Conservation (phyloP, 1,140 invertebrate species). For the Formica selysi region DNA sequence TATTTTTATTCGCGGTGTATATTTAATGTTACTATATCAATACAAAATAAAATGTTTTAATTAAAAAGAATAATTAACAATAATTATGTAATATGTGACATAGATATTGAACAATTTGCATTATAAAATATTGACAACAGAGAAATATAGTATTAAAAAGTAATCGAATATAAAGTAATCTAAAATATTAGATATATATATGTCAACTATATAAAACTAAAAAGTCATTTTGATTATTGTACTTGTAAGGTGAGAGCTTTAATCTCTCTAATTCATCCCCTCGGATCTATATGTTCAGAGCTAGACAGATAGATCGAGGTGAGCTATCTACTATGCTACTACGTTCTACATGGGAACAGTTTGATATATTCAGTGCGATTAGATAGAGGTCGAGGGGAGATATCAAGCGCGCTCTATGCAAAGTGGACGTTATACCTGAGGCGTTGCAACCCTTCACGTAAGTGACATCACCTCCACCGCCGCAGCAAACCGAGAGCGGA, state of each 20-base stretch:
- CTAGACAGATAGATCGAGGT: background rate
- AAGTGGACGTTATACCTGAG: slow-evolving; percentile 64
- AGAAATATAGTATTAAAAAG: background rate
- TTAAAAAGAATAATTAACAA: background rate
- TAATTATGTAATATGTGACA: background rate
- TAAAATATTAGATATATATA: background rate
- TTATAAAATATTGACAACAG: background rate
- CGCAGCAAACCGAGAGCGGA: slow-evolving; percentile 90
- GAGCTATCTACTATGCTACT: slow-evolving; percentile 23
- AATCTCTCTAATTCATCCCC: background rate
- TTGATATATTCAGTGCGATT: slow-evolving; percentile 17
- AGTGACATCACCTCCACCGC: slow-evolving; percentile 85
- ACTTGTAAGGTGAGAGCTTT: background rate
- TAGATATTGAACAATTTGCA: background rate
- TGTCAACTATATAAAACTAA: no score
- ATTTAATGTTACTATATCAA: background rate
- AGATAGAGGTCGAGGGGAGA: background rate
- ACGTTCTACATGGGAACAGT: background rate
- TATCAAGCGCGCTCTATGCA: background rate
- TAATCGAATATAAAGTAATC: background rate
- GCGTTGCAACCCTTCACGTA: slow-evolving; percentile 78
- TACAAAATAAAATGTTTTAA: background rate
- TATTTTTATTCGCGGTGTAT: slow-evolving; percentile 8
- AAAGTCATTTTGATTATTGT: background rate
- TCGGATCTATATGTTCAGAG: background rate